Percentiles rank a stretch among this genome's conserved stretches.
phyloP scores from a whole-genome alignment of 2,888 invertebrate genomes.

The Pyrochroa serraticornis region DNA sequence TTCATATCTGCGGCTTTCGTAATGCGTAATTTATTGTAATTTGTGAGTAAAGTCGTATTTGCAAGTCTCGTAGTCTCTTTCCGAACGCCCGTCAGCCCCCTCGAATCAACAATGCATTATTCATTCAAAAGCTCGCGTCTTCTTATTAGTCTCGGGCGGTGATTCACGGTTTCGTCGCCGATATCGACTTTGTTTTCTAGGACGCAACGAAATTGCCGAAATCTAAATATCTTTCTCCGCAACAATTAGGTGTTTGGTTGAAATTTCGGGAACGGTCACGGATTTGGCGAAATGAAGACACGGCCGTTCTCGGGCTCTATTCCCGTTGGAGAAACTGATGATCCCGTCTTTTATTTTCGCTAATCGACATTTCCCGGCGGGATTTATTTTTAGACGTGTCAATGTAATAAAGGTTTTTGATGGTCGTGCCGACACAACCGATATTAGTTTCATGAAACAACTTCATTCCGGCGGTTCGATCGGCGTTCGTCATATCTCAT shows the following conservation, averaged over 20 bases:
- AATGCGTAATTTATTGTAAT: constrained; percentile 44
- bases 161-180: constrained; percentile 15
- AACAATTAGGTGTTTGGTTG: too few relatives aligned
- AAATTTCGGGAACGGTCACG: too few relatives aligned
- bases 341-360: not conserved
- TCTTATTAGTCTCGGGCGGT: constrained; percentile 23
- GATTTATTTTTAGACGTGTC: constrained; percentile 28
- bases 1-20: constrained; percentile 24
- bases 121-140: constrained; percentile 38
- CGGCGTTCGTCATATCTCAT: too few relatives aligned
- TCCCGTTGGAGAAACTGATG: too few relatives aligned
- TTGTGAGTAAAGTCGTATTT: constrained; percentile 36
- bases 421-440: constrained; percentile 17
- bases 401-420: constrained; percentile 16
- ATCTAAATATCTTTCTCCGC: not conserved
- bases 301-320: not conserved
- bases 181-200: constrained; percentile 11
- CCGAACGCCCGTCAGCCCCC: constrained; percentile 9
- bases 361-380: constrained; percentile 20
- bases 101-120: constrained; percentile 49
- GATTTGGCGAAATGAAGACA: too few relatives aligned
- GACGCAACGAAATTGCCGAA: not conserved
- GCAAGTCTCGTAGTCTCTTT: constrained; percentile 28
- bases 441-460: too few relatives aligned
- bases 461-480: too few relatives aligned